Percentiles rank a stretch among this genome's conserved stretches.
phyloP scores from a whole-genome alignment of 2,113 vertebrate species.

The Corvus hawaiiensis region DNA sequence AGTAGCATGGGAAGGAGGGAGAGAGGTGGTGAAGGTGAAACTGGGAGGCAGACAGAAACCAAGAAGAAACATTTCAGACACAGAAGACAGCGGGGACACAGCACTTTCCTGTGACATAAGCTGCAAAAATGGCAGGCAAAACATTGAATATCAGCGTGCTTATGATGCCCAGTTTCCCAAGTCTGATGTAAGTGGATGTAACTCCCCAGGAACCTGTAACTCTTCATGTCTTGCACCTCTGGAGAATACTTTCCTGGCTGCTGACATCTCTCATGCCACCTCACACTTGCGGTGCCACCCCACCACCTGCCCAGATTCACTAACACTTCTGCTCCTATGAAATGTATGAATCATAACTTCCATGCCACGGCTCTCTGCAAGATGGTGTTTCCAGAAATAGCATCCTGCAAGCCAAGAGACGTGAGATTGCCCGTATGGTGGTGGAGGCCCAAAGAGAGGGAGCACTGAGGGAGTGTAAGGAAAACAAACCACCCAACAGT shows the following conservation, averaged over 20 bases:
- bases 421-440: background rate
- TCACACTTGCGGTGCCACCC: background rate
- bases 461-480: background rate
- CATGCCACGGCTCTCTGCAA: background rate
- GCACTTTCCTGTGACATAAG: conserved; percentile 6
- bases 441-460: conserved; percentile 20
- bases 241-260: conserved; percentile 1
- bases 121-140: conserved; percentile 32
- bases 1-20: background rate
- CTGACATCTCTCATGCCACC: conserved; percentile 51
- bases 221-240: conserved; percentile 5
- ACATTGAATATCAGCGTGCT: background rate
- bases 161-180: background rate
- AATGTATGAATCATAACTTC: conserved; percentile 51
- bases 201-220: background rate
- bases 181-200: conserved; percentile 29
- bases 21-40: background rate
- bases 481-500: background rate
- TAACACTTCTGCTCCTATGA: conserved; percentile 25
- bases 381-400: conserved; percentile 46
- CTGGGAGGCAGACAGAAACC: background rate
- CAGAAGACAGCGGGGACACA: background rate
- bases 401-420: conserved; percentile 30
- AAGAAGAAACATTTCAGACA: background rate
- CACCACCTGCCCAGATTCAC: conserved; percentile 47